Evolutionary conservation across 2,888 invertebrate species (phyloP).

Genomic region (Meiosimyza decipiens): DNA sequence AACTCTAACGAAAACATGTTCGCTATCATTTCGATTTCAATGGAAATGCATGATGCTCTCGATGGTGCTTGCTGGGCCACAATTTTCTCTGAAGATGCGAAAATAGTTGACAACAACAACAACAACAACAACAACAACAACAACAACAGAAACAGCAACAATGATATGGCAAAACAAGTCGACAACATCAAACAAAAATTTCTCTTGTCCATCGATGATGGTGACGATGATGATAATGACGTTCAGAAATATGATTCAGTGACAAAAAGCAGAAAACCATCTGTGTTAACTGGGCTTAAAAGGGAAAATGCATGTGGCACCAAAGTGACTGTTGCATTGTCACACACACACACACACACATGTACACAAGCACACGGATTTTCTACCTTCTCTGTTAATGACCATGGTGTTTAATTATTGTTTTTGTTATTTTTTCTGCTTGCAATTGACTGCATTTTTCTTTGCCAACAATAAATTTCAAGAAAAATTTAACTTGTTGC

Average conservation of each 20-base stretch:
- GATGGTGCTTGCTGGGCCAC: neutral
- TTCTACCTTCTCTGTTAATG: neutral
- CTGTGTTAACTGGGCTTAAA: slow-evolving; percentile 19
- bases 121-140: neutral
- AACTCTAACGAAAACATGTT: too few relatives aligned
- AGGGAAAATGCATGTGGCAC: slow-evolving; percentile 9
- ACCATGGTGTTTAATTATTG: neutral
- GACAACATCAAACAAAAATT: neutral
- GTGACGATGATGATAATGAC: neutral
- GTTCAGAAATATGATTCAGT: slow-evolving; percentile 5
- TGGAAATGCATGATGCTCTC: neutral
- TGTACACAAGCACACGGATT: too few relatives aligned
- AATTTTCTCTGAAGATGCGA: slow-evolving; percentile 16
- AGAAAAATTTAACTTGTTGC: neutral
- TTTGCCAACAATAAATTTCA: neutral
- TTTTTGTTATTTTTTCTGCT: neutral
- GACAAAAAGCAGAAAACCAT: slow-evolving; percentile 13
- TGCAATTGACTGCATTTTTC: slow-evolving; percentile 10
- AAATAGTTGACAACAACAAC: slow-evolving; percentile 5
- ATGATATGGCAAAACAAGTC: too few relatives aligned
- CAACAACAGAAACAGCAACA: neutral
- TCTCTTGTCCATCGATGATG: neutral
- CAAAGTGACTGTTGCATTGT: neutral
- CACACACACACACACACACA: too few relatives aligned
- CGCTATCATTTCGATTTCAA: too few relatives aligned